A percentile compares a stretch with the other conserved stretches of the same genome.
Evolutionary conservation across 2,888 invertebrate genomes (phyloP).

Genomic region (Scaptomyza cyrtandrae): DNA sequence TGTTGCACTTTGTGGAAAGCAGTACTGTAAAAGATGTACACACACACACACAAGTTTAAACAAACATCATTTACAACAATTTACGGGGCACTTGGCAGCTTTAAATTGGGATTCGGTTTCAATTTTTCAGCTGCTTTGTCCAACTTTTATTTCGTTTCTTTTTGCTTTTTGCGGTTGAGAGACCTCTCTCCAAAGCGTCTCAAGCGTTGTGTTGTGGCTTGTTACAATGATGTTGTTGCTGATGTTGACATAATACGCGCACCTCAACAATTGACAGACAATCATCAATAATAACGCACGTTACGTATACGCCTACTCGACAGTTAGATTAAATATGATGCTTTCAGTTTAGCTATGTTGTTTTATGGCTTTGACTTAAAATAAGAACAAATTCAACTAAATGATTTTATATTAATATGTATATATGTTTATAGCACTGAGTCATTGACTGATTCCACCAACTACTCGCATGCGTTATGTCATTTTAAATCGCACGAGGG

Average conservation of each 20-base stretch:
- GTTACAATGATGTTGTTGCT: slow-evolving; percentile 3
- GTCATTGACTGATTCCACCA: slow-evolving; percentile 14
- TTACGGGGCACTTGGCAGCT: slow-evolving; percentile 62
- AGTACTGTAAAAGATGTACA: slow-evolving; percentile 12
- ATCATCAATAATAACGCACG: slow-evolving; percentile 10
- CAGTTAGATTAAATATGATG: not conserved
- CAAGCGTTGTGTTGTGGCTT: not conserved
- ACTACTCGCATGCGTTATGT: slow-evolving; percentile 12
- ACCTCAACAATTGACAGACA: slow-evolving; percentile 9
- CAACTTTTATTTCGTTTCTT: slow-evolving; percentile 32
- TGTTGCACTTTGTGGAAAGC: slow-evolving; percentile 65
- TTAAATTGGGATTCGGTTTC: slow-evolving; percentile 61
- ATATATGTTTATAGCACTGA: not conserved
- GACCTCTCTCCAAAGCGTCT: slow-evolving; percentile 34
- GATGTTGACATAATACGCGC: slow-evolving; percentile 67
- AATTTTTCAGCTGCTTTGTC: slow-evolving; percentile 59
- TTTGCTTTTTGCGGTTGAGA: slow-evolving; percentile 25
- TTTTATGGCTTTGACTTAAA: not conserved
- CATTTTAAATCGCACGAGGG: slow-evolving; percentile 21
- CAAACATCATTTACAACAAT: slow-evolving; percentile 74
- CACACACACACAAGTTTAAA: slow-evolving; percentile 45
- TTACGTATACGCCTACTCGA: slow-evolving; percentile 46
- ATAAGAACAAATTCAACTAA: not conserved
- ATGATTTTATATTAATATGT: not conserved
- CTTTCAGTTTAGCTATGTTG: not conserved